phyloP scores from a whole-genome alignment of 2,888 invertebrate genomes.

The Acanthopleura granulata region DNA sequence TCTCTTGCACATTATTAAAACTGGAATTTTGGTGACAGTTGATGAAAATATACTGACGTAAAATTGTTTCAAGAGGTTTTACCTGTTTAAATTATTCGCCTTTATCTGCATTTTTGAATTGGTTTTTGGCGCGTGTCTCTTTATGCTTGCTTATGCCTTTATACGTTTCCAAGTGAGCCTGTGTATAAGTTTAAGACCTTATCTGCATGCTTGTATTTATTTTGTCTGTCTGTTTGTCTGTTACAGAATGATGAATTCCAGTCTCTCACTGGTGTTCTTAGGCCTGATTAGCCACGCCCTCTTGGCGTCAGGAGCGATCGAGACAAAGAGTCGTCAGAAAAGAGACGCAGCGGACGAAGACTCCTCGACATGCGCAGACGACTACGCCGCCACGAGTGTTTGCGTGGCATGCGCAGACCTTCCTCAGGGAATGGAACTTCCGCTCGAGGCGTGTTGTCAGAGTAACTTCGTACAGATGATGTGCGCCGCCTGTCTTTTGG shows the following conservation, averaged over 20 bases:
- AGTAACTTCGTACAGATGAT: neutral
- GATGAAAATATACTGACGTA: too few relatives aligned
- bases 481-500: neutral
- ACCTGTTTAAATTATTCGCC: too few relatives aligned
- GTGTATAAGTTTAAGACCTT: too few relatives aligned
- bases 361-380: neutral
- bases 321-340: neutral
- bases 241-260: neutral
- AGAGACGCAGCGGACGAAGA: neutral
- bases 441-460: neutral
- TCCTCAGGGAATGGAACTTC: neutral
- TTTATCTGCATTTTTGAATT: too few relatives aligned
- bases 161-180: too few relatives aligned
- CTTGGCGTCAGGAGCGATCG: neutral
- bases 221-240: neutral
- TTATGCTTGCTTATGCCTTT: too few relatives aligned
- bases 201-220: too few relatives aligned
- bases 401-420: slow-evolving; percentile 13
- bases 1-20: too few relatives aligned
- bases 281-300: neutral
- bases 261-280: neutral
- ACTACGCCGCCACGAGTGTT: neutral
- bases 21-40: too few relatives aligned
- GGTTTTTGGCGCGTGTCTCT: too few relatives aligned
- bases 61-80: too few relatives aligned